Conservation (phyloP, 2,113 vertebrate species). For the Limanda limanda region DNA sequence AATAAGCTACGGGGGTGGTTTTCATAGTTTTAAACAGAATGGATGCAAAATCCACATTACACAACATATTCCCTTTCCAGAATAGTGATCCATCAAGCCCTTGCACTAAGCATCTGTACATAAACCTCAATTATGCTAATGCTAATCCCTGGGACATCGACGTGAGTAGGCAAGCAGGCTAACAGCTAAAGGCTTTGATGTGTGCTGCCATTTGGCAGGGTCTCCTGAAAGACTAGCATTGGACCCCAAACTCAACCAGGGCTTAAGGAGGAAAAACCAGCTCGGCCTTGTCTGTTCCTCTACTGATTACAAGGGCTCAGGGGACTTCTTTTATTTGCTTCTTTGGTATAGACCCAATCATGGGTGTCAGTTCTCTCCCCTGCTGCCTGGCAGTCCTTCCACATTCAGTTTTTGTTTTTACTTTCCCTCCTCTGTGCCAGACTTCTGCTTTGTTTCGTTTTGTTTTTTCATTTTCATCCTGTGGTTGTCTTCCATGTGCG, state of each 20-base stretch:
- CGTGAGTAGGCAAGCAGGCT: constrained; percentile 78
- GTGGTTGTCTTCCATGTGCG: constrained; percentile 13
- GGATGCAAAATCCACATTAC: constrained; percentile 80
- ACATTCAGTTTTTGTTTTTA: constrained; percentile 56
- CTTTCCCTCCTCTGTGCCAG: constrained; percentile 38
- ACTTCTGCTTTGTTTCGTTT: constrained; percentile 49
- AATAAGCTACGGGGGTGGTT: constrained; percentile 66
- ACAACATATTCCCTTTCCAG: constrained; percentile 78
- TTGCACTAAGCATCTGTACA: constrained; percentile 81
- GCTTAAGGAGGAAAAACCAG: constrained; percentile 76
- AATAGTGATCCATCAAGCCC: constrained; percentile 80
- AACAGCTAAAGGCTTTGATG: constrained; percentile 82
- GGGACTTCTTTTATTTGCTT: constrained; percentile 77
- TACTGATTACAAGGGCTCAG: constrained; percentile 81
- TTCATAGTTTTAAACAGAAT: constrained; percentile 73
- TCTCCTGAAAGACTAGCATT: constrained; percentile 67
- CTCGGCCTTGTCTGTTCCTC: constrained; percentile 77
- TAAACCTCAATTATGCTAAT: constrained; percentile 87
- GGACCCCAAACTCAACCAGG: constrained; percentile 75
- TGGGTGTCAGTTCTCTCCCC: constrained; percentile 69
- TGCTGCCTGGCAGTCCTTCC: constrained; percentile 58
- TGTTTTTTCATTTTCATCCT: constrained; percentile 50
- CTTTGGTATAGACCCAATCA: constrained; percentile 75
- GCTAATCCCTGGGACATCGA: constrained; percentile 80
- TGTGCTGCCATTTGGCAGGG: constrained; percentile 77